Percentiles rank a stretch among this genome's conserved stretches.
Evolutionary conservation across 2,113 vertebrate species (phyloP).

Genomic region (Choloepus hoffmanni): DNA sequence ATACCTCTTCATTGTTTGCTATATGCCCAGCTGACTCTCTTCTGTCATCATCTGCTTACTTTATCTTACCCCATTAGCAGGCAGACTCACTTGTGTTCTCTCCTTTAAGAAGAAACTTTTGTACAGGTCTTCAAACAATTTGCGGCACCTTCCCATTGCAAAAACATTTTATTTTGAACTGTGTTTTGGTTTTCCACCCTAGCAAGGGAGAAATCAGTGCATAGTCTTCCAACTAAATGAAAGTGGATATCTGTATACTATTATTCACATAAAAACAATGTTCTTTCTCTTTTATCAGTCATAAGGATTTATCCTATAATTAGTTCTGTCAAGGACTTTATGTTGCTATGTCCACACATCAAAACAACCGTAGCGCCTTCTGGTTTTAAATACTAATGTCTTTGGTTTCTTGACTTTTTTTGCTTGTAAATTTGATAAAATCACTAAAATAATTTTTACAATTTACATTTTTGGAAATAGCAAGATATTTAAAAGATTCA

Average conservation of each 20-base stretch:
- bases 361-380: neutral
- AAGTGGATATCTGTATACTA: neutral
- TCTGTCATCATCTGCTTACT: neutral
- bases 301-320: conserved; percentile 2
- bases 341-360: neutral
- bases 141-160: neutral
- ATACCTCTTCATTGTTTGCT: neutral
- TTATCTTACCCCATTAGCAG: neutral
- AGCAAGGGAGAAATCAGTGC: neutral
- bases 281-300: neutral
- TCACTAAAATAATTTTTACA: neutral
- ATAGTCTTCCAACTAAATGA: neutral
- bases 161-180: neutral
- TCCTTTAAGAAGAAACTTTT: conserved; percentile 3
- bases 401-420: neutral
- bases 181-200: neutral
- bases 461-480: neutral
- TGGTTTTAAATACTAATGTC: neutral
- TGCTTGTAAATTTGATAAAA: neutral
- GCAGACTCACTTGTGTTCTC: neutral
- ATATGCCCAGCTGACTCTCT: neutral
- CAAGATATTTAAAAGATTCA: neutral
- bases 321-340: neutral
- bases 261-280: neutral
- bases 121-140: neutral